Evolutionary conservation across 2,797 vertebrate genomes (phyloP), one percentile per base, ranked within the genome.

Genomic region (Malacoctenus gilli): DNA sequence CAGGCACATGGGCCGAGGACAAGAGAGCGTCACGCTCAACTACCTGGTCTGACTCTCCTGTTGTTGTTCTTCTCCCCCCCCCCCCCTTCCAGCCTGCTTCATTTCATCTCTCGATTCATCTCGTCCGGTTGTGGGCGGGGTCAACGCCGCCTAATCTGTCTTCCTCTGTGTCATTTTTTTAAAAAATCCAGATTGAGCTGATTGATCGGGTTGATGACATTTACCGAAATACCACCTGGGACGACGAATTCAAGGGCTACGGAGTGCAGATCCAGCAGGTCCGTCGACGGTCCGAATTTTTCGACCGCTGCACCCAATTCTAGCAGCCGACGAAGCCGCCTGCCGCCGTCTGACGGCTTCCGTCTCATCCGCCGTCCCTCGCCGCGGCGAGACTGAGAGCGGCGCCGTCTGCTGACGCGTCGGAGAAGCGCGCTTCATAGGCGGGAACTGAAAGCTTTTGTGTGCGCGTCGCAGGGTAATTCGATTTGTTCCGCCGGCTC

Each of bases 141-240:
- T n/a, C 6, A 28, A 5, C 4, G 9, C 6, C 25, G 1, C 9
- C 25, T 28, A 28, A 28, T 28, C 25, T 28, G 25, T 28, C 25
- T 28, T 5, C 5, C 40, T 59, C 18, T 5, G 40, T 44, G 1
- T 31, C 25, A 5, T 3, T 62, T 47, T 16, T 73, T 51, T 81
- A 62, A 19, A 70, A 0, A 21, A 21, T 69, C 8, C 75, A 99
- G 97, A 99, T 99, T 73, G 96, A 99, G 49, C 77, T 99, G 68
- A 97, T 99, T 68, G 96, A 99, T 89, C 89, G 97, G 80, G 97
- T 99, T 14, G 96, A 99, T 73, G 97, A 98, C 86, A 99, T 99
- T 74, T 99, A 98, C 75, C 89, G 95, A 65, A 98, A 96, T 78
- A 99, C 97, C 2, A 94, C 95, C 0, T 99, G 97, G 97, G 92